phyloP scores from a whole-genome alignment of 2,797 vertebrate species.

The Neopelma chrysocephalum region DNA sequence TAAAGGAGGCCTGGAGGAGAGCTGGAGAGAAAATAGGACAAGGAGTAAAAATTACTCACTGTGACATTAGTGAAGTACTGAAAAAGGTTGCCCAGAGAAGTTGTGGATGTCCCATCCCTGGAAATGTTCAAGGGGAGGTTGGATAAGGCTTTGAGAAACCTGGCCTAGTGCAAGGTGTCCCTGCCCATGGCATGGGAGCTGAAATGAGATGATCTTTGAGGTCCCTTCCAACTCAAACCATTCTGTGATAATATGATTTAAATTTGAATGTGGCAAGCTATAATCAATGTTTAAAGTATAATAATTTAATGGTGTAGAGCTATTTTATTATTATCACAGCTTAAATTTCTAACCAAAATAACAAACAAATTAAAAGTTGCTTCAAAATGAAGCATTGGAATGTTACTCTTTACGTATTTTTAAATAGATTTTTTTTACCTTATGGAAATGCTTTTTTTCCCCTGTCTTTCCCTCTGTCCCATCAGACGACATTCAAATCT shows the following conservation, averaged over 20 bases:
- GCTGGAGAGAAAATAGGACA: neutral
- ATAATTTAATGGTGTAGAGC: neutral
- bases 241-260: neutral
- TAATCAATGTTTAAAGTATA: neutral
- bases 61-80: no score
- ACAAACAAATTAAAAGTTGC: neutral
- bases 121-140: neutral
- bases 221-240: neutral
- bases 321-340: neutral
- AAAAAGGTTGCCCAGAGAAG: neutral
- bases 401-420: neutral
- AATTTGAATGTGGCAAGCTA: neutral
- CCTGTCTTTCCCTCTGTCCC: neutral
- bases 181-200: neutral
- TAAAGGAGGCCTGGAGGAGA: neutral
- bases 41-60: neutral
- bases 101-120: neutral
- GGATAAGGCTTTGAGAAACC: neutral
- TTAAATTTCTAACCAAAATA: neutral
- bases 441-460: neutral
- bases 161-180: neutral
- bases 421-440: neutral
- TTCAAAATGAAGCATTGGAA: neutral
- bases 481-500: neutral
- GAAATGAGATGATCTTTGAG: neutral